These are phyloP conservation scores for Drosophila demipolita DNA, from an alignment of 2,888 invertebrate genomes.

Conservation along the genomic window DNA sequence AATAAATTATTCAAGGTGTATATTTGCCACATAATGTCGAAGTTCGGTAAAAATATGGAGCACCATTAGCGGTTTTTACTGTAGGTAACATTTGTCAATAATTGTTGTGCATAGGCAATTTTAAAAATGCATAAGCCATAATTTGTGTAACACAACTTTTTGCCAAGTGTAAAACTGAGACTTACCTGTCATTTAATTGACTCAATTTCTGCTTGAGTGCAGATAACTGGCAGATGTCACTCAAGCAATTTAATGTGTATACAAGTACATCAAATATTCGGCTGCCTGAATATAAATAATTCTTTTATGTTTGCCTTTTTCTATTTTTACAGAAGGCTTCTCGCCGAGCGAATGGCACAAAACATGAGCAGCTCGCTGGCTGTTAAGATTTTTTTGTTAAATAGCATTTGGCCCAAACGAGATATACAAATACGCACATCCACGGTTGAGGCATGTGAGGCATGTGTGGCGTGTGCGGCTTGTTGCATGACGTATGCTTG, in stretches of 20 bases:
- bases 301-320: not conserved
- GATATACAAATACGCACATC: constrained; percentile 18
- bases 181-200: not conserved
- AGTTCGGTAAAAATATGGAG: not conserved
- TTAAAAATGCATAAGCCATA: not conserved
- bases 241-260: not conserved
- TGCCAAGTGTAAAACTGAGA: not conserved
- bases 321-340: constrained; percentile 23
- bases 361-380: constrained; percentile 18
- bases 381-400: constrained; percentile 45
- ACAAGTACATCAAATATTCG: constrained; percentile 16
- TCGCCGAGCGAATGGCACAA: constrained; percentile 15
- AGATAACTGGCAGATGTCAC: not conserved
- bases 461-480: constrained; percentile 7
- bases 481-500: constrained; percentile 17
- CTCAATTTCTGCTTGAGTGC: not conserved
- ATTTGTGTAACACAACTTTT: not conserved
- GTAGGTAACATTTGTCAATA: not conserved
- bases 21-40: not conserved
- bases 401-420: constrained; percentile 39
- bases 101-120: no score
- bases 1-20: constrained; percentile 6
- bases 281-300: not conserved
- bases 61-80: not conserved
- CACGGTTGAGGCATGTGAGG: constrained; percentile 4